Evolutionary conservation across 2,797 vertebrate species (phyloP), one percentile per base, ranked within the genome.

Genomic region (Amphiprion clarkii): DNA sequence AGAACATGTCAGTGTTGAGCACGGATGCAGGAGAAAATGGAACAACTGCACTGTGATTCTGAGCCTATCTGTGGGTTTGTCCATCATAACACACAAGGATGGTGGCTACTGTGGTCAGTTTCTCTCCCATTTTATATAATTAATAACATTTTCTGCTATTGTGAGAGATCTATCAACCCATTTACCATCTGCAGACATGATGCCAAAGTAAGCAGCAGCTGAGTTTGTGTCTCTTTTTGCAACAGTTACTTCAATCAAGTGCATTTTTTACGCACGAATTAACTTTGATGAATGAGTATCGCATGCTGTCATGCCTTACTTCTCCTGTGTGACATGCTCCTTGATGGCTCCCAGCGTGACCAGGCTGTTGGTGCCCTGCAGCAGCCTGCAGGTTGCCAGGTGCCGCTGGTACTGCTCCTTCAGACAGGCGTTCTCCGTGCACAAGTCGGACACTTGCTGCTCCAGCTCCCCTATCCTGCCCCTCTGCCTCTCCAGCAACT

Each of bases 401-500:
- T 98, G 98, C 79, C 96, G 93, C 90, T 95, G 96, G 94, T 97
- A 96, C 84, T 96, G 93, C 86, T 97, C 97, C 90, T 96, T 96
- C 83, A 98, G 94, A 68, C 95, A 88, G 81, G 85, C 95, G 78
- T 98, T 98, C 92, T 98, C 96, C 31, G 92, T 82, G 92, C 96
- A 96, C 93, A 99, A 90, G 90, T 95, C 95, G 83, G 95, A 94
- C 95, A 99, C 96, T 96, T 97, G 97, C 95, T 96, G 96, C 96
- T 99, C 97, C 87, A 99, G 97, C 95, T 98, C 96, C 80, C 96
- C 96, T 71, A 99, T 98, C 85, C 97, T 90, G 56, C 88, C 91
- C 91, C 95, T 95, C 93, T 99, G 96, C 87, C 95, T 94, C 92
- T 97, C 96, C 93, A 99, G 94, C 82, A 98, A 94, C 95, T 96